Conservation (phyloP, 2,113 vertebrate species). For the Xenopus borealis region DNA sequence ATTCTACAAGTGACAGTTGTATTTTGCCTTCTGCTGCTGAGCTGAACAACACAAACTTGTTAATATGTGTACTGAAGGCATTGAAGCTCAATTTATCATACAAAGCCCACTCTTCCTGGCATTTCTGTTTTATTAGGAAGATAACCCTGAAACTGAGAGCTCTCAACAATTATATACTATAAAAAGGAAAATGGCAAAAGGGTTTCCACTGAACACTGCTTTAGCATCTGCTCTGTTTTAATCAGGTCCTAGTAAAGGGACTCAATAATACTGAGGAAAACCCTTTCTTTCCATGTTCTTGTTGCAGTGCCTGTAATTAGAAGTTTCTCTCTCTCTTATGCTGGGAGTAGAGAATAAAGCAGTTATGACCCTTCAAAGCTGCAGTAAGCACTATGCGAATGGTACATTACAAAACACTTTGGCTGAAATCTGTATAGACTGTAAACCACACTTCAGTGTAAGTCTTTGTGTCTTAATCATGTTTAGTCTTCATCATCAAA, state of each 20-base stretch:
- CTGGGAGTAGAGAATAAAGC: no score
- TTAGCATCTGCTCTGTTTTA: constrained; percentile 7
- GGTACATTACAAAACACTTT: no score
- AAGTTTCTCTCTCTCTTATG: not conserved
- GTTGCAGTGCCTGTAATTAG: constrained; percentile 1
- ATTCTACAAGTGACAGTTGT: no score
- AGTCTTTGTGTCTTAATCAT: no score
- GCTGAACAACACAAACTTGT: no score
- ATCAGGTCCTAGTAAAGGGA: not conserved
- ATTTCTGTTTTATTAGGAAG: constrained; percentile 4
- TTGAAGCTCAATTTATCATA: not conserved
- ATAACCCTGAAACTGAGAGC: not conserved
- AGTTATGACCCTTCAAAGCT: no score
- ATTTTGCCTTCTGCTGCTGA: no score
- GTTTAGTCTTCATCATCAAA: no score
- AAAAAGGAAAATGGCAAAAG: constrained; percentile 3
- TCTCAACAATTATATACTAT: not conserved
- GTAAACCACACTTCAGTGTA: no score
- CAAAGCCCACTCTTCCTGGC: not conserved
- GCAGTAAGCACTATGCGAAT: no score
- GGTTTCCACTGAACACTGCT: not conserved
- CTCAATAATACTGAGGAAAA: constrained; percentile 11
- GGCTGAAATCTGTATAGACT: no score
- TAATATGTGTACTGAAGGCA: not conserved
- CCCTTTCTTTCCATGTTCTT: not conserved